These are phyloP conservation scores for Thamnophis sirtalis DNA, from an alignment of 2,113 vertebrate species.

Conservation along the genomic window DNA sequence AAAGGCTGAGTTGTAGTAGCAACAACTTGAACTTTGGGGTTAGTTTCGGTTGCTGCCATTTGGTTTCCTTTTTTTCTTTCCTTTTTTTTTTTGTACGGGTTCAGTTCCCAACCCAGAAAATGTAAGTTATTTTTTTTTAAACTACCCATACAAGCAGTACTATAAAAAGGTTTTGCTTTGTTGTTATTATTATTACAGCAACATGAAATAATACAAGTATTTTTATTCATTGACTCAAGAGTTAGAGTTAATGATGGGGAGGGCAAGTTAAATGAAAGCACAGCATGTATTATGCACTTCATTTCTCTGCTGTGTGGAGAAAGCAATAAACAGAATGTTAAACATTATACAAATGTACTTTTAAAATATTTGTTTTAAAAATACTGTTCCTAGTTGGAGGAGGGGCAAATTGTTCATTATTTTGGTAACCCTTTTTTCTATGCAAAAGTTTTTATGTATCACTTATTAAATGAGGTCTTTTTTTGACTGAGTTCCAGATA, in stretches of 20 bases:
- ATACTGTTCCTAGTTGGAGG: slow-evolving; percentile 72
- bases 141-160: slow-evolving; percentile 67
- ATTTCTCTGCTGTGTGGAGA: slow-evolving; percentile 88
- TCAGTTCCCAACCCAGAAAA: slow-evolving; percentile 68
- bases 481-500: slow-evolving; percentile 66
- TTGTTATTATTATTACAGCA: slow-evolving; percentile 66
- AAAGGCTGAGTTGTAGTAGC: slow-evolving; percentile 8
- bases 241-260: slow-evolving; percentile 67
- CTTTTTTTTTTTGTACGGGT: slow-evolving; percentile 43
- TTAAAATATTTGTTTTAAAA: slow-evolving; percentile 80
- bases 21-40: slow-evolving; percentile 46
- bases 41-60: slow-evolving; percentile 48
- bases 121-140: slow-evolving; percentile 71
- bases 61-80: not conserved
- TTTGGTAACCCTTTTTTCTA: slow-evolving; percentile 85
- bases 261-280: slow-evolving; percentile 63
- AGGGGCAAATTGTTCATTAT: slow-evolving; percentile 69
- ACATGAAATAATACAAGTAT: slow-evolving; percentile 72
- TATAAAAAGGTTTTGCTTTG: slow-evolving; percentile 63
- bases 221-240: slow-evolving; percentile 69
- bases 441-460: slow-evolving; percentile 82
- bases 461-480: slow-evolving; percentile 81
- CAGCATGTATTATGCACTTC: slow-evolving; percentile 85
- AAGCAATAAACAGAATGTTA: slow-evolving; percentile 83
- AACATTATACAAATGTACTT: slow-evolving; percentile 80